phyloP scores from a whole-genome alignment of 2,797 vertebrate species.

The Ceryle rudis region DNA sequence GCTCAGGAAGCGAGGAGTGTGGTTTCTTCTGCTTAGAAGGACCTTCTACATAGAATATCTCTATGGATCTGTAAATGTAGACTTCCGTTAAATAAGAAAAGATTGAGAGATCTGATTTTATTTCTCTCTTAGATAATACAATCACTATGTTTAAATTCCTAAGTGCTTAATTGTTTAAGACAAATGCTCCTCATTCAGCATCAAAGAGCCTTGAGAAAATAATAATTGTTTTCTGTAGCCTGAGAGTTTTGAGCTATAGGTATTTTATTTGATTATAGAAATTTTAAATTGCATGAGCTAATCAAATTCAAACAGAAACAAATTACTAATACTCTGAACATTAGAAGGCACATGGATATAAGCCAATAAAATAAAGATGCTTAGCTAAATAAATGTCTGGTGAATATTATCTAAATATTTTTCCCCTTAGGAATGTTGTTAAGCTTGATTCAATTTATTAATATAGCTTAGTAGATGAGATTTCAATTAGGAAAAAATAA shows the following conservation, averaged over 20 bases:
- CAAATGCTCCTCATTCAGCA: background rate
- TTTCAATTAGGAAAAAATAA: conserved; percentile 30
- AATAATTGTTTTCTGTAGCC: background rate
- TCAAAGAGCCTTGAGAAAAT: background rate
- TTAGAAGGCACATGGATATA: background rate
- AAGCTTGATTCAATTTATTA: conserved; percentile 51
- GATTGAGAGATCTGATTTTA: background rate
- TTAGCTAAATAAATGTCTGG: background rate
- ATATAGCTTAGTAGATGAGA: background rate
- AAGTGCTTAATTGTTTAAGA: background rate
- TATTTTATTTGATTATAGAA: conserved; percentile 26
- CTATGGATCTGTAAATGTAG: background rate
- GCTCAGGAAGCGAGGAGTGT: accelerated
- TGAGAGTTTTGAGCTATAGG: background rate
- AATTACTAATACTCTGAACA: background rate
- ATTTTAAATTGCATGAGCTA: background rate
- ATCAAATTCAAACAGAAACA: conserved; percentile 14
- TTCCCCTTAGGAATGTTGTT: background rate
- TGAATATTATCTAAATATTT: conserved; percentile 35
- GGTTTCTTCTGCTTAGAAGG: background rate
- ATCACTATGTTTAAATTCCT: background rate
- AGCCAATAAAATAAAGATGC: background rate
- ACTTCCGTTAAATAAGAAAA: background rate
- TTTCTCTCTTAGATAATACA: background rate
- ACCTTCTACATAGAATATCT: background rate